Percentiles rank a stretch among this genome's conserved stretches.
Conservation (phyloP, 1,140 invertebrate species). For the Luehdorfia chinensis region DNA sequence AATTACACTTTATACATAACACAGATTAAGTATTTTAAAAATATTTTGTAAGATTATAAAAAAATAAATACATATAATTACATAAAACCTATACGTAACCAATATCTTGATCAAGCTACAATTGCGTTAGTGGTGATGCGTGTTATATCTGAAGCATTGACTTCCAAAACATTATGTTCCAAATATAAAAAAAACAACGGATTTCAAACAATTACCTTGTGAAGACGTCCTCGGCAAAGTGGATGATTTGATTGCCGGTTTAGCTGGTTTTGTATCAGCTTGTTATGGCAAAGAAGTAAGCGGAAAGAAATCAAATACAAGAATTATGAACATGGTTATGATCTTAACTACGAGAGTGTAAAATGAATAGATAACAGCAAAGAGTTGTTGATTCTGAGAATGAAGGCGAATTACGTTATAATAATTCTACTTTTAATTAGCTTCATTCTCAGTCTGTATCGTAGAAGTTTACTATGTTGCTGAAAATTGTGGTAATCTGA, state of each 20-base stretch:
- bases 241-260: slow-evolving; percentile 96
- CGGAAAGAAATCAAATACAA: slow-evolving; percentile 75
- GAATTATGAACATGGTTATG: slow-evolving; percentile 74
- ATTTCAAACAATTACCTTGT: slow-evolving; percentile 85
- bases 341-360: slow-evolving; percentile 57
- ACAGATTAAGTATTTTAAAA: no score
- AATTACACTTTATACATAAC: no score
- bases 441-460: background rate
- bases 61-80: no score
- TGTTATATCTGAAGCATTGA: slow-evolving; percentile 19
- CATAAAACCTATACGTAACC: no score
- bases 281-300: slow-evolving; percentile 77
- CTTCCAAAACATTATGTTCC: slow-evolving; percentile 17
- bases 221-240: slow-evolving; percentile 94
- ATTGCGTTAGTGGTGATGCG: no score
- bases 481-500: background rate
- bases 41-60: no score
- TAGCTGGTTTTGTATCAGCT: slow-evolving; percentile 95
- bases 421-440: background rate
- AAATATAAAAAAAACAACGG: slow-evolving; percentile 24
- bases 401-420: background rate
- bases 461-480: no score
- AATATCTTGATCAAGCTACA: no score
- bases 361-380: slow-evolving; percentile 20
- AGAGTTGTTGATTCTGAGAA: slow-evolving; percentile 16